Conservation (phyloP, 2,888 invertebrate species). For the Adelphocoris suturalis region DNA sequence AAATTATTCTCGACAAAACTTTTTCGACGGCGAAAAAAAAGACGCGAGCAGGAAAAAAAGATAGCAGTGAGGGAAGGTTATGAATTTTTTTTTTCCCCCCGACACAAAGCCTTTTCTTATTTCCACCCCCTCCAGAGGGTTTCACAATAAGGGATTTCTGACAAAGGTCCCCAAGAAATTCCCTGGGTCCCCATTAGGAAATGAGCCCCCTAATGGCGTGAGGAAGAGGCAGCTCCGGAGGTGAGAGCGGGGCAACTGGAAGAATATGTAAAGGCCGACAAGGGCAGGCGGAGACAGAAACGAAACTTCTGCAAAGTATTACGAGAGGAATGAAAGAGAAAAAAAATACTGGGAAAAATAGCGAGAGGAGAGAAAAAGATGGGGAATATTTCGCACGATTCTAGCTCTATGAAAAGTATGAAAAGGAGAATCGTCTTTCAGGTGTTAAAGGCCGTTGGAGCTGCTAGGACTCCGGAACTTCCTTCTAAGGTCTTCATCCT, state of each 20-base stretch:
- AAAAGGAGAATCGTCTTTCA: background rate
- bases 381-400: background rate
- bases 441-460: background rate
- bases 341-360: background rate
- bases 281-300: background rate
- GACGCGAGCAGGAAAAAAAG: background rate
- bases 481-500: background rate
- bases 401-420: background rate
- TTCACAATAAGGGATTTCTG: conserved; percentile 50
- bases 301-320: conserved; percentile 9
- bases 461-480: background rate
- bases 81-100: background rate
- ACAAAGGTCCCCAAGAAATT: conserved; percentile 32
- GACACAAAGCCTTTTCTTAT: conserved; percentile 41
- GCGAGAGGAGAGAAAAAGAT: background rate
- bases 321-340: background rate
- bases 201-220: conserved; percentile 30
- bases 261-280: conserved; percentile 12
- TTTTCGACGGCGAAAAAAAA: background rate
- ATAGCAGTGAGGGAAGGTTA: conserved; percentile 17
- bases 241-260: background rate
- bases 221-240: background rate
- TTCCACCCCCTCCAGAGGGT: background rate
- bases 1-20: conserved; percentile 22
- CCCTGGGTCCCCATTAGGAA: conserved; percentile 44